phyloP scores from a whole-genome alignment of 23 tunicate genomes.

The Trididemnum miniatum region DNA sequence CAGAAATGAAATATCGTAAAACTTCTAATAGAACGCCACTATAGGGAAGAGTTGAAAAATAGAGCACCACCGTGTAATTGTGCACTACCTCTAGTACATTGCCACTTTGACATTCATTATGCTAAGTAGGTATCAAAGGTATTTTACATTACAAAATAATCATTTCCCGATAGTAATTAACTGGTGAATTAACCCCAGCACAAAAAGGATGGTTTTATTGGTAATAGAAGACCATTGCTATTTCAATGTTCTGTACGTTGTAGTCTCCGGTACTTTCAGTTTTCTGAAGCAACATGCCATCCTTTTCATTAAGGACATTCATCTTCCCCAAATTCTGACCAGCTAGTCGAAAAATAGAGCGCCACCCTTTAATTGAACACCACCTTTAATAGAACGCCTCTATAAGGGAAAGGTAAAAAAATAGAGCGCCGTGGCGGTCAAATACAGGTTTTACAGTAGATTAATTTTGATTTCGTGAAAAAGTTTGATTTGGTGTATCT shows the following conservation, averaged over 20 bases:
- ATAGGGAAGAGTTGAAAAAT: slow-evolving; percentile 12
- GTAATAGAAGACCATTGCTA: neutral
- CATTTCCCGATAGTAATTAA: neutral
- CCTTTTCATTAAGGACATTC: neutral
- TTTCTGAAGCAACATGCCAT: neutral
- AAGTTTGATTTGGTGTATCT: too few relatives aligned
- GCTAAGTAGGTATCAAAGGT: neutral
- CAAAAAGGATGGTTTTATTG: neutral
- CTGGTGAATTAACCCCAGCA: neutral
- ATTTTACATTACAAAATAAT: neutral
- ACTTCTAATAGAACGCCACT: slow-evolving; percentile 8
- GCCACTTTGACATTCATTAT: neutral
- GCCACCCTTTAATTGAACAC: neutral
- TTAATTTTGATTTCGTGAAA: too few relatives aligned
- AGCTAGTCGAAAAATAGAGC: neutral
- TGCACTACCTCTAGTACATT: neutral
- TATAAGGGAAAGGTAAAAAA: neutral
- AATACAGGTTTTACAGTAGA: neutral
- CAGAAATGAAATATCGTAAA: too few relatives aligned
- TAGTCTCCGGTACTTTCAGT: neutral
- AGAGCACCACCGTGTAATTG: slow-evolving; percentile 2
- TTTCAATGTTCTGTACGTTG: neutral
- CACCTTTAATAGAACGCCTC: neutral
- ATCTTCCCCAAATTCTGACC: neutral
- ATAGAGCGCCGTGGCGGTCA: neutral